Evolutionary conservation across 2,113 vertebrate genomes (phyloP).

Genomic region (Lagopus muta): DNA sequence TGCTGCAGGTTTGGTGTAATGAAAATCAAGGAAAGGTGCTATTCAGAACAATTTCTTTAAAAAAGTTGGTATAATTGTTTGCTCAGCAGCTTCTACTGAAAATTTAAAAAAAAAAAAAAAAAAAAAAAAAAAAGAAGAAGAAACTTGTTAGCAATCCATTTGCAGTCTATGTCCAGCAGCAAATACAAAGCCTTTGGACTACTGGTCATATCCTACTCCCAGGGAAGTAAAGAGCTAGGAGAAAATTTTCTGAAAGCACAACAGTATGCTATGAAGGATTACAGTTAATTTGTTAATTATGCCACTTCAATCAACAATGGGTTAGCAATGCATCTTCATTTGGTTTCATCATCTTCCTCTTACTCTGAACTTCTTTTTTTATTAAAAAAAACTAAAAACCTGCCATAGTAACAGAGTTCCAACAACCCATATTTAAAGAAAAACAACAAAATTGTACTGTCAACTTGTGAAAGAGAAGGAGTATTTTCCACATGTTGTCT

Average conservation of each 20-base stretch:
- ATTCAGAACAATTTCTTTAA: background rate
- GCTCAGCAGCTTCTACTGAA: background rate
- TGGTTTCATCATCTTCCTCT: background rate
- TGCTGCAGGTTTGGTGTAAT: background rate
- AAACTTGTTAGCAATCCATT: background rate
- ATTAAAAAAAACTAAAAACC: background rate
- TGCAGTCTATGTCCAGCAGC: background rate
- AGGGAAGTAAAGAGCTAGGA: background rate
- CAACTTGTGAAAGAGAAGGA: background rate
- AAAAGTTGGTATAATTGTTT: background rate
- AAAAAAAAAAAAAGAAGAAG: background rate
- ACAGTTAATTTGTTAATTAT: background rate
- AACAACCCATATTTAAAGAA: background rate
- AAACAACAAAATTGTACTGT: background rate
- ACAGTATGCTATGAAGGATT: background rate
- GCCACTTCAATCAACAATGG: rapidly evolving
- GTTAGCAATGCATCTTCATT: background rate
- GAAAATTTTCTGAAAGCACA: background rate
- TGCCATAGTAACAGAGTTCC: background rate
- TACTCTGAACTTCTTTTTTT: rapidly evolving
- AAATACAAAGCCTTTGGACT: background rate
- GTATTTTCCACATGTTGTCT: background rate
- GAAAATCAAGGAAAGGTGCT: background rate
- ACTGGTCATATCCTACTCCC: background rate
- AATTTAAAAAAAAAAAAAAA: background rate